Evolutionary conservation across 2,113 vertebrate species (phyloP).

Genomic region (Psettodes erumei): DNA sequence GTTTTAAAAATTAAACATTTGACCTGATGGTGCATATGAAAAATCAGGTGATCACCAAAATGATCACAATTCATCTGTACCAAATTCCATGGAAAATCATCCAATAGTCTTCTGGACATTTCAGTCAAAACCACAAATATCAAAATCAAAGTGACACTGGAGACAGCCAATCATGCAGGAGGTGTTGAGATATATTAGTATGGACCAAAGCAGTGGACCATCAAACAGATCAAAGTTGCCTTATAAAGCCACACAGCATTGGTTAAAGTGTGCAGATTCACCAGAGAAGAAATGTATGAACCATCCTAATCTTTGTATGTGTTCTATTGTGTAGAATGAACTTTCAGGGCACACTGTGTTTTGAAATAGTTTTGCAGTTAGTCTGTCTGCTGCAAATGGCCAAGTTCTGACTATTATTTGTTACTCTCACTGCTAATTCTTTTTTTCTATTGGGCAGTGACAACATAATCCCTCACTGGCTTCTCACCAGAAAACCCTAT

Average conservation of each 20-base stretch:
- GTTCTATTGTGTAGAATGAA: not conserved
- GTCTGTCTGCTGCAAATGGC: not conserved
- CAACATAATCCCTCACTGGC: not conserved
- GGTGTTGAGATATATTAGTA: not conserved
- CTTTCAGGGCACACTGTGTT: not conserved
- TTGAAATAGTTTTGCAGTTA: not conserved
- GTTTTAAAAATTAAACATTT: not conserved
- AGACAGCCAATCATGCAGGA: not conserved
- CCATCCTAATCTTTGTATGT: not conserved
- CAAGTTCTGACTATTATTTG: not conserved
- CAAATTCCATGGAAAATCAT: not conserved
- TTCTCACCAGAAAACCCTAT: not conserved
- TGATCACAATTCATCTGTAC: not conserved
- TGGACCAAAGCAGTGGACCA: not conserved
- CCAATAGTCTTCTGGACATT: not conserved
- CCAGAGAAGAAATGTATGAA: not conserved
- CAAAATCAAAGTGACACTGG: not conserved
- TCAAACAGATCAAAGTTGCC: not conserved
- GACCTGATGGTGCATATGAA: not conserved
- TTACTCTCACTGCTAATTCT: no score
- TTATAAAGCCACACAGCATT: not conserved
- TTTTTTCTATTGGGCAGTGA: not conserved
- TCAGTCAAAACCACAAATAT: constrained; percentile 12
- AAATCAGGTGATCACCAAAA: constrained; percentile 1
- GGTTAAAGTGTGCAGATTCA: not conserved